A percentile compares a stretch with the other conserved stretches of the same genome.
These are phyloP conservation scores for Rhorus exstirpatorius DNA, from an alignment of 2,888 invertebrate genomes.

Conservation along the genomic window DNA sequence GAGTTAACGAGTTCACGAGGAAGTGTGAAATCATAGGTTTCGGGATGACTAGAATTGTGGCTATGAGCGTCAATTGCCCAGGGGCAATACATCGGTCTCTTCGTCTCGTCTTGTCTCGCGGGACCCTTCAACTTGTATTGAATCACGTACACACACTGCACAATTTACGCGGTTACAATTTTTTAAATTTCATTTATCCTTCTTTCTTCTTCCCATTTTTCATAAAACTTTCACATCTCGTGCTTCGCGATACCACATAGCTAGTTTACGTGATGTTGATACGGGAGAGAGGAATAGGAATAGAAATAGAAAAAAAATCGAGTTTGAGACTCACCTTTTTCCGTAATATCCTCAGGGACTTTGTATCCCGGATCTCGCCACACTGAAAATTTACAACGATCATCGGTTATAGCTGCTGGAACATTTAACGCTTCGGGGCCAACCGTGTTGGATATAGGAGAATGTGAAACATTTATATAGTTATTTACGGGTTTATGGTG, in stretches of 20 bases:
- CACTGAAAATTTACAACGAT: slow-evolving; percentile 85
- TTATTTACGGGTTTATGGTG: not conserved
- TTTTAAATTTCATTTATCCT: slow-evolving; percentile 28
- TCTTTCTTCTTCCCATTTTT: too few species aligned
- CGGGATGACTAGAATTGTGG: not conserved
- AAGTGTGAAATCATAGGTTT: not conserved
- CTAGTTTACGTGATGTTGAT: slow-evolving; percentile 1
- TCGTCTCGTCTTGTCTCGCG: slow-evolving; percentile 45
- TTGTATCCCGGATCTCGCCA: slow-evolving; percentile 89
- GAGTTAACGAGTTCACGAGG: not conserved
- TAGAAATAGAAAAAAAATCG: not conserved
- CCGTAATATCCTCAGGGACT: slow-evolving; percentile 90
- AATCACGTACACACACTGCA: slow-evolving; percentile 11
- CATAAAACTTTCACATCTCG: slow-evolving; percentile 26
- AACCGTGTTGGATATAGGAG: not conserved
- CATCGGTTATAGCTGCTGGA: slow-evolving; percentile 29
- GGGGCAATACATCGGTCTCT: slow-evolving; percentile 1
- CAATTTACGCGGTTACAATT: slow-evolving; percentile 2
- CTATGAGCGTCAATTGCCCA: not conserved
- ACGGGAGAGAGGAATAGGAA: not conserved
- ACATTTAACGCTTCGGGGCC: not conserved
- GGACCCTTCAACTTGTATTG: slow-evolving; percentile 31
- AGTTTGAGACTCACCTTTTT: slow-evolving; percentile 86
- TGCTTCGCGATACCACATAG: slow-evolving; percentile 22
- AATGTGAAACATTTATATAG: not conserved